phyloP scores from a whole-genome alignment of 2,797 vertebrate species.

The Poecilia wingei region DNA sequence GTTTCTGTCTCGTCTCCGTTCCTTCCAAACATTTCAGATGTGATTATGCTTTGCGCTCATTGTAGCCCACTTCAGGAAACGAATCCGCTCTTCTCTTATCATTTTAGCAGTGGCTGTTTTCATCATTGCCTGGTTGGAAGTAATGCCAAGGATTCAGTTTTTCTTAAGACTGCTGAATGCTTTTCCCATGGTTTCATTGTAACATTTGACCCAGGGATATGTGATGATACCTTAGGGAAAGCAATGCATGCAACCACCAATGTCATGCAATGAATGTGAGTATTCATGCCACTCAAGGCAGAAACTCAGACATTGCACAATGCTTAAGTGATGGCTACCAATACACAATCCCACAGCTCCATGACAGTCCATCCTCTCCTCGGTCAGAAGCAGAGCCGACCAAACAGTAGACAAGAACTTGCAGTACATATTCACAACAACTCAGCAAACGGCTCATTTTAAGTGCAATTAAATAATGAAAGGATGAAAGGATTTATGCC shows the following conservation, averaged over 20 bases:
- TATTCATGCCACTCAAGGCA: neutral
- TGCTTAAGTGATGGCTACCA: neutral
- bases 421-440: neutral
- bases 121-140: neutral
- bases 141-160: neutral
- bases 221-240: conserved; percentile 4
- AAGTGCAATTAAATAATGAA: neutral
- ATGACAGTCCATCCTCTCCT: neutral
- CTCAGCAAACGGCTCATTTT: neutral
- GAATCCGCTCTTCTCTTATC: neutral
- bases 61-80: neutral
- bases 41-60: neutral
- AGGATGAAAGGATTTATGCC: neutral
- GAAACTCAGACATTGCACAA: neutral
- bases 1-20: neutral
- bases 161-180: conserved; percentile 2
- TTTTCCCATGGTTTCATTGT: neutral
- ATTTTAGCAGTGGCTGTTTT: neutral
- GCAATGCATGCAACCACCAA: conserved; percentile 8
- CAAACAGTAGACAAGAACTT: neutral
- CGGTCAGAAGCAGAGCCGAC: neutral
- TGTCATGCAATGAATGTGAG: conserved; percentile 1
- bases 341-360: neutral
- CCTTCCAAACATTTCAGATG: conserved; percentile 3
- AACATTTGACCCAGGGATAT: conserved; percentile 1